Percentiles rank a stretch among this genome's conserved stretches.
These are phyloP conservation scores for Dromiciops gliroides DNA, from an alignment of 2,113 vertebrate species.

Conservation along the genomic window DNA sequence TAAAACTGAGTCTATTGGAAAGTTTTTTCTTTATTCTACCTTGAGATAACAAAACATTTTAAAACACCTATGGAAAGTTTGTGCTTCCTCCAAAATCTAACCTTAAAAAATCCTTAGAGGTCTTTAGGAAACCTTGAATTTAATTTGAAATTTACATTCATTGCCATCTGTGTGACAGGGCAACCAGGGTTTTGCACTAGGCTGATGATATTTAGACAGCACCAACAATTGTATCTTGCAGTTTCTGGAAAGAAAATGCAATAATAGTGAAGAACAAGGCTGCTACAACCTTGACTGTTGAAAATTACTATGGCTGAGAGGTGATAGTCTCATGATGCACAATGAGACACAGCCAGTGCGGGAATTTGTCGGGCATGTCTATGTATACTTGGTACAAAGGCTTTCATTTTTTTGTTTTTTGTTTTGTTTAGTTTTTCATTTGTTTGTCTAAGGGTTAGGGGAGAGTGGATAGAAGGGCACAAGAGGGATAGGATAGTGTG, in stretches of 20 bases:
- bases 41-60: constrained; percentile 37
- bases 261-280: not conserved
- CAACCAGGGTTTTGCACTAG: not conserved
- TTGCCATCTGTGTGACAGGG: not conserved
- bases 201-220: not conserved
- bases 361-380: not conserved
- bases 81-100: constrained; percentile 24
- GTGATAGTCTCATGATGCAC: not conserved
- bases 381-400: not conserved
- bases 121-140: constrained; percentile 6
- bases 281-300: not conserved
- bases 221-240: not conserved
- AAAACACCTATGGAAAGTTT: constrained; percentile 1
- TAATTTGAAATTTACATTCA: constrained; percentile 1
- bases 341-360: not conserved
- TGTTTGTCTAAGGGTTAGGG: not conserved
- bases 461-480: not conserved
- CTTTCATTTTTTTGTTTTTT: not conserved
- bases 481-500: not conserved
- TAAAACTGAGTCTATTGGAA: constrained; percentile 29
- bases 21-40: not conserved
- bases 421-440: too few species aligned
- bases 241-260: not conserved
- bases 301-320: not conserved
- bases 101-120: not conserved